Evolutionary conservation across 2,113 vertebrate species (phyloP), one percentile per base, ranked within the genome.

Genomic region (Peromyscus californicus): DNA sequence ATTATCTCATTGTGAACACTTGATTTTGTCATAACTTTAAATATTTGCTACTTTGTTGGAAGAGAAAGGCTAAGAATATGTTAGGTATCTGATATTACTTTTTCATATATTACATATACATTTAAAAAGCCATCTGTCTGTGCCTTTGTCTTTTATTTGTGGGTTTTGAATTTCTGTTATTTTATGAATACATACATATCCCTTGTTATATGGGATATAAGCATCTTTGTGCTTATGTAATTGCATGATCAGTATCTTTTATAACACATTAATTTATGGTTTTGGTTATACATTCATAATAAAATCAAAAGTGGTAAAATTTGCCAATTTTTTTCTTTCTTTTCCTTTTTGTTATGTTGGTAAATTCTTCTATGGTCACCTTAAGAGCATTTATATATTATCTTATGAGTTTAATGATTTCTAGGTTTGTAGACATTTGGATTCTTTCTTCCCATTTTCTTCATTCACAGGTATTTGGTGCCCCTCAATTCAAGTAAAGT

Each of bases 11-110:
- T 85, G 63, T 4, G 26, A 91, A 54, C 7, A 78, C 29, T 91
- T 59, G 22, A 76, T 88, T 16, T 94, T 94, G 42, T 42, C 65
- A 65, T 12, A 67, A 6, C 4, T 95, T 94, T 80, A 94, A 76
- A 96, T 61, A 57, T 72, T 95, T 80, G 8, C 36, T 90, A 70
- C 36, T 42, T 51, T 33, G 6, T 51, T 75, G 13, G 4, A 63
- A 63, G 57, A 96, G 36, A 88, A 90, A 89, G 24, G 42, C 89
- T 76, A 29, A 82, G 4, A 70, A 82, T 48, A 39, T 54, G 70
- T 29, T 42, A 79, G 33, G 6, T 9, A 72, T 54, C 67, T 94
- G 85, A 61, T 17, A 85, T 83, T 79, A 90, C 42, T 61, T 70
- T 72, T 75, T 42, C 17, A 29, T 82, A 45, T 90, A 80, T n/a